Conservation (phyloP, 2,888 invertebrate genomes). For the Atrina japonica region DNA sequence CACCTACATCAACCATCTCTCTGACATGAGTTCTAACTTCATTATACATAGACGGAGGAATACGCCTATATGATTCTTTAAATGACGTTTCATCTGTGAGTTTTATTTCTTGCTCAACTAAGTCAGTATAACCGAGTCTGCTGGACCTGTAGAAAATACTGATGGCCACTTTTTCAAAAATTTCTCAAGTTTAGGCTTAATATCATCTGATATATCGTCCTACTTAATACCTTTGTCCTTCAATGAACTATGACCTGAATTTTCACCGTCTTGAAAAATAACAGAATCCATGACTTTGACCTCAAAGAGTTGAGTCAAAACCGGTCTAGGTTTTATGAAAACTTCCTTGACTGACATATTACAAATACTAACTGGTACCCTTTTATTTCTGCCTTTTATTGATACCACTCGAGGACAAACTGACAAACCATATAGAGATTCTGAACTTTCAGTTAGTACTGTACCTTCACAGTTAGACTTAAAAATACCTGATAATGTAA, state of each 20-base stretch:
- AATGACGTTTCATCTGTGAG: constrained; percentile 19
- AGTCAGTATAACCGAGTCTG: constrained; percentile 26
- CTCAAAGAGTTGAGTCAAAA: constrained; percentile 9
- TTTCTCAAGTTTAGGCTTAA: neutral
- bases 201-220: constrained; percentile 2
- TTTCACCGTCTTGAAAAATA: constrained; percentile 1
- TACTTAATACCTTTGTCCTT: neutral
- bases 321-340: constrained; percentile 19
- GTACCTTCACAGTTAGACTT: neutral
- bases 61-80: no score
- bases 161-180: neutral
- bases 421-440: neutral
- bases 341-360: constrained; percentile 37
- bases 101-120: constrained; percentile 25
- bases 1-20: constrained; percentile 14
- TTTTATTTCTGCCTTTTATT: neutral
- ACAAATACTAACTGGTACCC: constrained; percentile 29
- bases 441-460: constrained; percentile 21
- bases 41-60: no score
- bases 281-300: constrained; percentile 29
- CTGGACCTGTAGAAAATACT: constrained; percentile 23
- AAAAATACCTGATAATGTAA: constrained; percentile 22
- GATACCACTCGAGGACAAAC: constrained; percentile 27
- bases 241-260: neutral
- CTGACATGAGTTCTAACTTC: constrained; percentile 16